Conservation (phyloP, 2,797 vertebrate species). For the Ciconia nigra region DNA sequence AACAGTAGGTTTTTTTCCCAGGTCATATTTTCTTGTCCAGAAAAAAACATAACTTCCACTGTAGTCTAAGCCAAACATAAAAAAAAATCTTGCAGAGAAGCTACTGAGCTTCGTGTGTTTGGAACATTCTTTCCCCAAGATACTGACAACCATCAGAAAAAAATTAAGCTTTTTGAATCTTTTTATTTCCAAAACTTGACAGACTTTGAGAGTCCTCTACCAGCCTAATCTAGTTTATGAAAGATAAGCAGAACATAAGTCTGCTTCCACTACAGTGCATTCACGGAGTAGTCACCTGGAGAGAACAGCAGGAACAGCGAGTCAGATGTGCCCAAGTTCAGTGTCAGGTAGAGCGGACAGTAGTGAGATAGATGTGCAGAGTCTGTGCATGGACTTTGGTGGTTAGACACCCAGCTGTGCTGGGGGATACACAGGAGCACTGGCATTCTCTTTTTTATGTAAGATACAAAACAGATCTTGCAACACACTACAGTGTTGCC, state of each 20-base stretch:
- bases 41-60: neutral
- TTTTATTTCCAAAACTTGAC: slow-evolving; percentile 35
- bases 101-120: neutral
- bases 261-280: neutral
- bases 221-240: neutral
- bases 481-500: neutral
- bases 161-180: neutral
- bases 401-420: neutral
- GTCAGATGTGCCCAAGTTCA: neutral
- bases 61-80: neutral
- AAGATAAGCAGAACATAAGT: neutral
- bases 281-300: neutral
- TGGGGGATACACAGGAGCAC: neutral
- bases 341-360: neutral
- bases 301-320: neutral
- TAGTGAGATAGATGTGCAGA: neutral
- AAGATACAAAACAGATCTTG: neutral
- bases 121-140: neutral
- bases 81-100: neutral
- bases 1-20: neutral
- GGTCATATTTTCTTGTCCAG: neutral
- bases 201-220: neutral
- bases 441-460: neutral
- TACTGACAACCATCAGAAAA: neutral
- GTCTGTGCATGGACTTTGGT: neutral